These are phyloP conservation scores for Rousettus madagascariensis DNA, from an alignment of 2,797 vertebrate genomes.

Conservation along the genomic window DNA sequence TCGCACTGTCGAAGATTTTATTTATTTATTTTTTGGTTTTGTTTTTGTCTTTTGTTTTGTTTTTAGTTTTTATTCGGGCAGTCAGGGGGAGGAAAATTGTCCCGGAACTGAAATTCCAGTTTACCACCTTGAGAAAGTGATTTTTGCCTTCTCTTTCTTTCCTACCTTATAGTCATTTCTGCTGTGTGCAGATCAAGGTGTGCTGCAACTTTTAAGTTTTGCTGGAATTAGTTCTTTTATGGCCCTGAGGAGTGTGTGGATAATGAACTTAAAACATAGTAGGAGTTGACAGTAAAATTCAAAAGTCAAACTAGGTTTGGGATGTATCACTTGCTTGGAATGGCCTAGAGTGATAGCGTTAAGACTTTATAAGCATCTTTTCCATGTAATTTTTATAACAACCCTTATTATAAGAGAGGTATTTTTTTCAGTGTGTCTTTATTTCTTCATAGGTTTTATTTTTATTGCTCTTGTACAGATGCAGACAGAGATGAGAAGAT, in stretches of 20 bases:
- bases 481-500: not conserved
- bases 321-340: not conserved
- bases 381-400: not conserved
- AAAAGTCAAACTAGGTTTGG: not conserved
- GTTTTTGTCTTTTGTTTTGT: not conserved
- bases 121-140: not conserved
- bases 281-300: not conserved
- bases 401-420: not conserved
- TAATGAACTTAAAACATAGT: not conserved
- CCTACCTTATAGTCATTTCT: not conserved
- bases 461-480: not conserved
- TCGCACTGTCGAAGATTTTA: not conserved
- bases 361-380: not conserved
- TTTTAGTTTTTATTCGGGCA: not conserved
- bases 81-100: not conserved
- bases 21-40: not conserved
- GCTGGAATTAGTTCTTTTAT: not conserved
- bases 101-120: not conserved
- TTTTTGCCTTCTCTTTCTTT: constrained; percentile 3
- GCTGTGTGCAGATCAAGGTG: not conserved
- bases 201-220: constrained; percentile 18
- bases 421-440: constrained; percentile 6
- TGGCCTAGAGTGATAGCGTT: not conserved
- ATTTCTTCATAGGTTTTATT: not conserved
- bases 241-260: not conserved